phyloP scores from a whole-genome alignment of 2,797 vertebrate genomes.

The Manis crassicaudata region DNA sequence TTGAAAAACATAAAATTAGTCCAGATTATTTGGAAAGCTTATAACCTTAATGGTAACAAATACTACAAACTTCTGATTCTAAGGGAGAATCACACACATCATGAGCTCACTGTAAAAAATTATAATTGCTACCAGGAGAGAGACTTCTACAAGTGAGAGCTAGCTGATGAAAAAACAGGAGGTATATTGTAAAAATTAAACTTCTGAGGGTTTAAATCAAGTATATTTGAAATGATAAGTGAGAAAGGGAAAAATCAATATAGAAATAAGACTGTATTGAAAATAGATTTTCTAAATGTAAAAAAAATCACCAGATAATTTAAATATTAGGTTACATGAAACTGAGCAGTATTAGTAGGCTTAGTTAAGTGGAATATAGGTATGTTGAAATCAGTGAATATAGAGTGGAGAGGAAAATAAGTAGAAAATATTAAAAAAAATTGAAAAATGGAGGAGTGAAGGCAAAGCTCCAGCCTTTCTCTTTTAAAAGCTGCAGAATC shows the following conservation, averaged over 20 bases:
- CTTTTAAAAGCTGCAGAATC: neutral
- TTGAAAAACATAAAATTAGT: neutral
- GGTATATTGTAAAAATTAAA: neutral
- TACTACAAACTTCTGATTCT: neutral
- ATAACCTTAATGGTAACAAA: neutral
- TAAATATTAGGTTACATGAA: neutral
- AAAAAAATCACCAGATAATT: neutral
- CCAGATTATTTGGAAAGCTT: neutral
- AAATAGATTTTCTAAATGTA: neutral
- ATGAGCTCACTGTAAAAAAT: neutral
- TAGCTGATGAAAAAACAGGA: neutral
- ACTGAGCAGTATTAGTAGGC: neutral
- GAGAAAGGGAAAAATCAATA: neutral
- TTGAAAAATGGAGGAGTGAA: neutral
- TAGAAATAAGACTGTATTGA: neutral
- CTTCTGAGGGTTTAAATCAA: neutral
- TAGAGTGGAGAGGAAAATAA: neutral
- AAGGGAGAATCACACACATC: neutral
- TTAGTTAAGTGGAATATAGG: neutral
- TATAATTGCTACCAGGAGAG: neutral
- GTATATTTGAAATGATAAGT: neutral
- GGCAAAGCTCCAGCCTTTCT: neutral
- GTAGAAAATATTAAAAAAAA: neutral
- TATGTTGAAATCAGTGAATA: neutral
- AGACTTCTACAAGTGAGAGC: neutral